Evolutionary conservation across 2,113 vertebrate genomes (phyloP), one percentile per base, ranked within the genome.

Genomic region (Crotalus horridus): DNA sequence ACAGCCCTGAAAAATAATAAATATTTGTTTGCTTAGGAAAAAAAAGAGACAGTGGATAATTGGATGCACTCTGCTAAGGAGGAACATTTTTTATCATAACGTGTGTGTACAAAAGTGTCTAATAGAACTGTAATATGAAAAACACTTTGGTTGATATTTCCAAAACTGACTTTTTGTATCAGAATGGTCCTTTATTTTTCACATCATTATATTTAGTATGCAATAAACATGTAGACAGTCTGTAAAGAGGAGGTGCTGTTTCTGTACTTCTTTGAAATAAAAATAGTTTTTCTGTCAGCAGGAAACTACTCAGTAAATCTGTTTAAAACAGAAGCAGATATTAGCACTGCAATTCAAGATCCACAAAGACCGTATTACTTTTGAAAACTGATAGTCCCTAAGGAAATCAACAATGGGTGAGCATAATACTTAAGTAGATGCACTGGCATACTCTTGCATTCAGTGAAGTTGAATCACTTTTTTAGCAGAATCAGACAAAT

Each of bases 381-480:
- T 0, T 5, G 43, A 1, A 92, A 92, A 46, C 69, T 91, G 20
- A n/a, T 94, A 51, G 1, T 61, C 87, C 90, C 93, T 94, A 55
- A 88, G 20, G 93, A 29, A 13, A 1, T 56, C 6, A 20, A 69
- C 24, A 81, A 21, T 17, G 53, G 33, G 29, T 69, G 59, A 90
- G 26, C 61, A 54, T 74, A 69, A 90, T 74, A 21, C 43, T 69
- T 69, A 48, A 26, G 13, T 29, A 90, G 89, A 23, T n/a, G 17
- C 43, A 64, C 13, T 15, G 9, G 29, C 1, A 48, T 15, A 0
- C 43, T 89, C 90, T 24, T 93, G 20, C 89, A 91, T 53, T 94
- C 85, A 93, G 3, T 17, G 95, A 85, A 92, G 89, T 54, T 91
- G 89, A 93, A 94, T 94, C 87, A 90, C 87, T 96, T 85, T 85